Evolutionary conservation across 2,113 vertebrate genomes (phyloP).

Genomic region (Ctenodactylus gundi): DNA sequence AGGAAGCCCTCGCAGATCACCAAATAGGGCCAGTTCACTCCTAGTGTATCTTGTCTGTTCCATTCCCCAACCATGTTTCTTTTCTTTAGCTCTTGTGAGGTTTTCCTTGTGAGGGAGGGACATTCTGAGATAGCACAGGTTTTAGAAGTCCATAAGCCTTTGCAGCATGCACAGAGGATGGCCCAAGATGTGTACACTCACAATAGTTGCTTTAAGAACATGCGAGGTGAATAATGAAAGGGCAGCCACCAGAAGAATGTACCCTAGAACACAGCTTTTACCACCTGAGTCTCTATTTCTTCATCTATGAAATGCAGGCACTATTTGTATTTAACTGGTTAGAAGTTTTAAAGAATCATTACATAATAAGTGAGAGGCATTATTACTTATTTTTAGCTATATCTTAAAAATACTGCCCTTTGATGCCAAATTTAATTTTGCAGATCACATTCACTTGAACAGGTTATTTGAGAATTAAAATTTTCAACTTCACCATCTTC

Average conservation of each 20-base stretch:
- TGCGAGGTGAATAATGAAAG: neutral
- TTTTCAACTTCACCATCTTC: constrained; percentile 27
- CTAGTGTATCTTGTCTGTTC: no score
- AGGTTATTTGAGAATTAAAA: neutral
- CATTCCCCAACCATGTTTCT: neutral
- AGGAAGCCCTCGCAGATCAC: neutral
- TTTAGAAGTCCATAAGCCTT: neutral
- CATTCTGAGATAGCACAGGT: neutral
- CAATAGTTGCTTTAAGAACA: neutral
- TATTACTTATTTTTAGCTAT: constrained; percentile 16
- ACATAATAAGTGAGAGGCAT: neutral
- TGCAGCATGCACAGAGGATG: no score
- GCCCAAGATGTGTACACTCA: neutral
- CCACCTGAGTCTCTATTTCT: neutral
- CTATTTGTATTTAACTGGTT: neutral
- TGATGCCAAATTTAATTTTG: constrained; percentile 35
- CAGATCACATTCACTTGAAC: neutral
- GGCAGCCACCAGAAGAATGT: neutral
- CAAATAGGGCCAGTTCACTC: neutral
- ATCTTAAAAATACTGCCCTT: neutral
- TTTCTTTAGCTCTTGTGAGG: neutral
- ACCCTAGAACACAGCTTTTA: neutral
- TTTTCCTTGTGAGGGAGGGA: neutral
- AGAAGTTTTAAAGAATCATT: neutral
- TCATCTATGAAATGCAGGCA: neutral